These are phyloP conservation scores for Daktulosphaira vitifoliae DNA, from an alignment of 1,140 invertebrate genomes.

Conservation along the genomic window DNA sequence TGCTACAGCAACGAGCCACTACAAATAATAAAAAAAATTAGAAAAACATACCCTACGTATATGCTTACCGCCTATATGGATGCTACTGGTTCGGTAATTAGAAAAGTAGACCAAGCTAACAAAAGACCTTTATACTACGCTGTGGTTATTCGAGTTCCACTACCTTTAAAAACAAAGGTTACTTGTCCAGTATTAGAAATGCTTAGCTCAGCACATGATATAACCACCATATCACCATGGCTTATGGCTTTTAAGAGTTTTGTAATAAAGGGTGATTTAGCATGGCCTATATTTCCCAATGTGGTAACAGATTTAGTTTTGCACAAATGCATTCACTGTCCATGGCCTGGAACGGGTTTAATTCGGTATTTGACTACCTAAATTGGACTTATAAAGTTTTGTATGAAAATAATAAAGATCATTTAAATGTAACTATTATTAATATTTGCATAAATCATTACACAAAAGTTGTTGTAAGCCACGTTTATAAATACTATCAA, in stretches of 20 bases:
- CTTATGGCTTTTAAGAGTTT: neutral
- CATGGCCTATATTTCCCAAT: neutral
- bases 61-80: neutral
- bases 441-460: neutral
- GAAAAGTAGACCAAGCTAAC: neutral
- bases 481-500: neutral
- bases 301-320: constrained; percentile 1
- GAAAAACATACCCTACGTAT: neutral
- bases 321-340: neutral
- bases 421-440: neutral
- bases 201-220: neutral
- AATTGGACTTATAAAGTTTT: neutral
- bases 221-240: neutral
- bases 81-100: neutral
- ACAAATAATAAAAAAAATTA: neutral
- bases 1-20: neutral
- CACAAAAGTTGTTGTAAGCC: neutral
- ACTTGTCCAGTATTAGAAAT: neutral
- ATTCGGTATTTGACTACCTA: neutral
- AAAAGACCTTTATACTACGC: neutral
- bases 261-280: neutral
- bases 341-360: neutral
- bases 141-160: neutral
- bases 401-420: neutral
- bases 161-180: neutral